Evolutionary conservation across 2,113 vertebrate species (phyloP).

Genomic region (Galemys pyrenaicus): DNA sequence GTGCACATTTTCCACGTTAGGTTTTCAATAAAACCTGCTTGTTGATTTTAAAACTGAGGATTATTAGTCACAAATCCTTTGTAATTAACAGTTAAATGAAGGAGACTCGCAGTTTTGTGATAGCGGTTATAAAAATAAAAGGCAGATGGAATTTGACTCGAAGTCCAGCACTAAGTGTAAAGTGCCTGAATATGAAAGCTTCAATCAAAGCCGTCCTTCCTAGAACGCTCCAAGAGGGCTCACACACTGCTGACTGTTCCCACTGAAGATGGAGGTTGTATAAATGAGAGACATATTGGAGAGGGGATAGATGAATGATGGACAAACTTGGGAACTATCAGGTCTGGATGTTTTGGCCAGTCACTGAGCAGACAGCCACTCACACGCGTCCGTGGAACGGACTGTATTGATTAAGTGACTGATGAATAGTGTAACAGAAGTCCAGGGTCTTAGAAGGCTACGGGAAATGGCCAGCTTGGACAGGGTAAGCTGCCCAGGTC

Average conservation of each 20-base stretch:
- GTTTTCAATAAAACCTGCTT: neutral
- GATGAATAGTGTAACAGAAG: no score
- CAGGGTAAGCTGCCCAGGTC: neutral
- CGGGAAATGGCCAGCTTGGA: neutral
- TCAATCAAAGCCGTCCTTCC: rapidly evolving
- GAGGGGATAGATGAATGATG: neutral
- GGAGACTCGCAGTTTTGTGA: neutral
- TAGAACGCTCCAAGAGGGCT: neutral
- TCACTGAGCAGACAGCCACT: neutral
- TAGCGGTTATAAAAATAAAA: neutral
- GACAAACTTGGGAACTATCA: neutral
- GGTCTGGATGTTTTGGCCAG: neutral
- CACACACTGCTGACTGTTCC: rapidly evolving
- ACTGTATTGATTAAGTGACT: neutral
- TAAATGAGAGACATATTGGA: neutral
- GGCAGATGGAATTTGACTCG: neutral
- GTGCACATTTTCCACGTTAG: neutral
- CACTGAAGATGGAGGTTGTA: neutral
- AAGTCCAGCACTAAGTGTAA: neutral
- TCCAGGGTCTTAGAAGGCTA: neutral
- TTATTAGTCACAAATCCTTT: neutral
- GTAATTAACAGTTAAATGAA: neutral
- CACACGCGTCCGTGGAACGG: neutral
- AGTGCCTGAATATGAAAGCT: neutral
- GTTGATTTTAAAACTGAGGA: neutral